A percentile compares a stretch with the other conserved stretches of the same genome.
Conservation (phyloP, 2,888 invertebrate species). For the Sarcophaga variegata region DNA sequence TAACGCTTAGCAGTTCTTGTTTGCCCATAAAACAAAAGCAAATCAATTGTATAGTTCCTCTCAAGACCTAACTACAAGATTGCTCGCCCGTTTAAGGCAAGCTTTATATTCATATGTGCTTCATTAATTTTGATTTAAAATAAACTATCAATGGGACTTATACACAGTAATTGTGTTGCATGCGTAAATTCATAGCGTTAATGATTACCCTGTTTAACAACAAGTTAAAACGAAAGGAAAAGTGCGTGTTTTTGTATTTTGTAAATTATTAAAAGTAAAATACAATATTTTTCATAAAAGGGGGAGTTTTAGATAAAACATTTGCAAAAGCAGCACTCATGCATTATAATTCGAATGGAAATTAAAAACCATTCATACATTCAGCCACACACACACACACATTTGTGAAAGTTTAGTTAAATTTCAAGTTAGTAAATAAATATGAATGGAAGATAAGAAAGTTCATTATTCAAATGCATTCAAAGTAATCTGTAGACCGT, state of each 20-base stretch:
- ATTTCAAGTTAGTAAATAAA: not conserved
- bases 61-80: no score
- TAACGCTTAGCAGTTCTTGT: no score
- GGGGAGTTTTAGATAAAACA: conserved; percentile 5
- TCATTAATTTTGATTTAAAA: no score
- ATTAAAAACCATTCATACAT: not conserved
- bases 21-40: no score
- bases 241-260: conserved; percentile 58
- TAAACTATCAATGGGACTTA: no score
- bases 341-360: conserved; percentile 37
- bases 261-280: conserved; percentile 38
- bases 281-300: not conserved
- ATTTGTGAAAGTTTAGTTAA: conserved; percentile 54
- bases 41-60: no score
- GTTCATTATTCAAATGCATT: not conserved
- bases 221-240: conserved; percentile 52
- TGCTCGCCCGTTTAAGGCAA: no score
- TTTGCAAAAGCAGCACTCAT: conserved; percentile 22
- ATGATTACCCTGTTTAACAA: not conserved
- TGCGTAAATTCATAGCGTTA: no score
- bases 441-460: conserved; percentile 22
- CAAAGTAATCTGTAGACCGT: no score
- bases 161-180: no score
- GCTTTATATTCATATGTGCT: no score
- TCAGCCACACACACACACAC: not conserved